phyloP scores from a whole-genome alignment of 2,797 vertebrate species.

The Melanotaenia parkinsoni region DNA sequence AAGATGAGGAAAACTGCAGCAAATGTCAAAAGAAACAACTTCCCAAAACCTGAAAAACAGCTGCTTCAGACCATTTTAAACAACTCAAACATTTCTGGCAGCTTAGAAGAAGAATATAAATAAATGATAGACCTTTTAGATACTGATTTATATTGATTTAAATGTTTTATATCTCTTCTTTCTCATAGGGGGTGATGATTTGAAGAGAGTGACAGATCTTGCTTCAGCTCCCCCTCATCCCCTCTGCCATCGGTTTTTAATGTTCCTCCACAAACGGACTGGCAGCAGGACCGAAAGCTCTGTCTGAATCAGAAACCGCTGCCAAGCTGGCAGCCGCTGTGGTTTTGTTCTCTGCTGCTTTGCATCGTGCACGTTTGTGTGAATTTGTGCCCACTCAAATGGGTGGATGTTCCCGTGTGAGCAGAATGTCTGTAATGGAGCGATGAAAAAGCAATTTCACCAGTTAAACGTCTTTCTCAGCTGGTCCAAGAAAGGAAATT shows the following conservation, averaged over 20 bases:
- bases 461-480: conserved; percentile 38
- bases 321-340: conserved; percentile 71
- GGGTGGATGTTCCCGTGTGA: conserved; percentile 50
- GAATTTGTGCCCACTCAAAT: conserved; percentile 68
- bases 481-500: neutral
- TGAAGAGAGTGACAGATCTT: conserved; percentile 32
- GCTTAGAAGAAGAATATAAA: neutral
- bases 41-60: neutral
- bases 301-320: conserved; percentile 55
- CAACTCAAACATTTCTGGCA: neutral
- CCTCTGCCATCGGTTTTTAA: conserved; percentile 34
- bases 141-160: neutral
- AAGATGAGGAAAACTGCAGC: neutral
- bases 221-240: conserved; percentile 32
- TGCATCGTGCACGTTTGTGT: conserved; percentile 68
- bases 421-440: conserved; percentile 50
- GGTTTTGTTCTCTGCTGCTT: conserved; percentile 71
- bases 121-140: neutral
- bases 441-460: conserved; percentile 55
- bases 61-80: neutral
- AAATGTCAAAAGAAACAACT: neutral
- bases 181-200: conserved; percentile 17
- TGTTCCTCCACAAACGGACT: conserved; percentile 64
- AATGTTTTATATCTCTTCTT: conserved; percentile 21
- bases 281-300: conserved; percentile 63